These are phyloP conservation scores for Calliopum simillimum DNA, from an alignment of 2,888 invertebrate species.

Conservation along the genomic window DNA sequence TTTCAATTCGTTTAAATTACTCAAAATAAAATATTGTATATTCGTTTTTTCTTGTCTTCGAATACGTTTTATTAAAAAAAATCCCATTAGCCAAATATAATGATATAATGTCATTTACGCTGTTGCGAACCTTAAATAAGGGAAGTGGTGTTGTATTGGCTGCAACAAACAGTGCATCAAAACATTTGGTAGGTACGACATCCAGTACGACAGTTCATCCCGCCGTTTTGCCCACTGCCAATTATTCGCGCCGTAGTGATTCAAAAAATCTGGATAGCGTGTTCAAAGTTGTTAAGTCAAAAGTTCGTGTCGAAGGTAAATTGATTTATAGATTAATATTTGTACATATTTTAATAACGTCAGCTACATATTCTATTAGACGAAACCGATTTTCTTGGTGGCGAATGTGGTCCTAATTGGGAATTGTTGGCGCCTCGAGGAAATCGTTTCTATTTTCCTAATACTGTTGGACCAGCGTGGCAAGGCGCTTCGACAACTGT, in stretches of 20 bases:
- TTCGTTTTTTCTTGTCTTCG: background rate
- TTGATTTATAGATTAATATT: conserved; percentile 5
- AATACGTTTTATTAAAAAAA: background rate
- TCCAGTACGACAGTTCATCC: background rate
- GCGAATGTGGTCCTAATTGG: conserved; percentile 71
- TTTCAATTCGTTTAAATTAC: conserved; percentile 5
- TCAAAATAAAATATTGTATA: conserved; percentile 13
- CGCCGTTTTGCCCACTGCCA: conserved; percentile 2
- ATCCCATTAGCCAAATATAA: conserved; percentile 13
- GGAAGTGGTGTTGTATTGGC: conserved; percentile 38
- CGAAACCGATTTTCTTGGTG: conserved; percentile 57
- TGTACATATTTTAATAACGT: too few relatives aligned
- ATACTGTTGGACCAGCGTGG: conserved; percentile 78
- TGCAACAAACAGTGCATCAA: conserved; percentile 38
- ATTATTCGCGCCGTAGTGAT: conserved; percentile 56
- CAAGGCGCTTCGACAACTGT: conserved; percentile 72
- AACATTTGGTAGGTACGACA: conserved; percentile 28
- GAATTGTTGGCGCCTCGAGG: conserved; percentile 75
- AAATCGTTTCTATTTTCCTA: conserved; percentile 77
- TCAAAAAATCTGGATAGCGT: conserved; percentile 55
- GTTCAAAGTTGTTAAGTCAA: conserved; percentile 57
- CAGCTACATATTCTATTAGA: conserved; percentile 46
- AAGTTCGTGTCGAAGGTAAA: conserved; percentile 55
- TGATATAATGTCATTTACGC: conserved; percentile 47
- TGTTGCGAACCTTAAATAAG: conserved; percentile 44